phyloP scores from a whole-genome alignment of 2,797 vertebrate genomes.

The Sebastes kiyomatsui region DNA sequence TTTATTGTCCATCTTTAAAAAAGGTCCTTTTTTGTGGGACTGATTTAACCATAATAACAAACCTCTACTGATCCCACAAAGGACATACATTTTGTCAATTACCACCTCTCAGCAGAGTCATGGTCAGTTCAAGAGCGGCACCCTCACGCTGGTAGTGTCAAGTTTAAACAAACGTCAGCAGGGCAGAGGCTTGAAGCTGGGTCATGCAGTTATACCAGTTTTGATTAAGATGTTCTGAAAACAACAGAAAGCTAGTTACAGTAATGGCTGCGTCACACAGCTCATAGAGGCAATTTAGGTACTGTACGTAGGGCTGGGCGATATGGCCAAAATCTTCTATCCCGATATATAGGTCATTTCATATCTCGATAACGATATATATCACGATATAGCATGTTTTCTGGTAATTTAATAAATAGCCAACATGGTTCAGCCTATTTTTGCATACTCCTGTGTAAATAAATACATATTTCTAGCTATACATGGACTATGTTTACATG shows the following conservation, averaged over 20 bases:
- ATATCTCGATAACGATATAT: no score
- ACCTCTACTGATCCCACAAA: background rate
- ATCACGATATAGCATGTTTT: no score
- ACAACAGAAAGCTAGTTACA: background rate
- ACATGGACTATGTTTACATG: no score
- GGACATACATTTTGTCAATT: background rate
- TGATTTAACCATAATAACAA: background rate
- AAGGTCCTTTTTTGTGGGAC: background rate
- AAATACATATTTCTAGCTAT: no score
- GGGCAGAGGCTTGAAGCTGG: background rate
- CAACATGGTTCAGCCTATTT: no score
- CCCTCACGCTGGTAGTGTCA: background rate
- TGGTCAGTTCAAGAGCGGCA: background rate
- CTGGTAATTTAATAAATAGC: no score
- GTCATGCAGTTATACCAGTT: no score
- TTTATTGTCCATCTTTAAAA: background rate
- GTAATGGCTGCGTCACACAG: background rate
- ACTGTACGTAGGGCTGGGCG: no score
- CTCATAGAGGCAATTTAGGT: background rate
- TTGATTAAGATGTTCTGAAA: background rate
- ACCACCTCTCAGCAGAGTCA: background rate
- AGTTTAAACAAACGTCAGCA: background rate
- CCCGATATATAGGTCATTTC: no score
- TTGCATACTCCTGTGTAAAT: no score
- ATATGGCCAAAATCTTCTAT: no score